phyloP scores from a whole-genome alignment of 2,888 invertebrate genomes.

The Pycnomerus fuliginosus region DNA sequence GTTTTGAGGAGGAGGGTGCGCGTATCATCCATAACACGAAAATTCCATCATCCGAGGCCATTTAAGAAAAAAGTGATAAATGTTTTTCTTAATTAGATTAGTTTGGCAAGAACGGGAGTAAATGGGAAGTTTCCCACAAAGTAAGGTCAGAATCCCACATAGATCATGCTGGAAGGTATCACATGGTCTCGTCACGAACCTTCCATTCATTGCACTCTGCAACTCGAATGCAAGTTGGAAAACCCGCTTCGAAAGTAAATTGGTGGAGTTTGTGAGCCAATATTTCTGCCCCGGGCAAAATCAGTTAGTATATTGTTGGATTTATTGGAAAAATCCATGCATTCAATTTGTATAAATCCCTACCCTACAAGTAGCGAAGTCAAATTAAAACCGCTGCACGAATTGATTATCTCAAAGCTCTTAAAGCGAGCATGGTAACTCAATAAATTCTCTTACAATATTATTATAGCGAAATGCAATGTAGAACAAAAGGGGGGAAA shows the following conservation, averaged over 20 bases:
- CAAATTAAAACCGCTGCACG: conserved; percentile 20
- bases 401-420: conserved; percentile 22
- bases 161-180: conserved; percentile 10
- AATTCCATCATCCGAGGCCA: too few species aligned
- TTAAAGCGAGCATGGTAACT: conserved; percentile 20
- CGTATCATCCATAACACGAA: too few species aligned
- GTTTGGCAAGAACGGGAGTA: too few species aligned
- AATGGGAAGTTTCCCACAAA: too few species aligned
- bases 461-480: conserved; percentile 24
- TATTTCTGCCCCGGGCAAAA: neutral
- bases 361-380: conserved; percentile 10
- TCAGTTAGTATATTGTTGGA: neutral
- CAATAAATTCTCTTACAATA: conserved; percentile 18
- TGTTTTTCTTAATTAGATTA: too few species aligned
- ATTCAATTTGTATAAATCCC: neutral
- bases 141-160: conserved; percentile 12
- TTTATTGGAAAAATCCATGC: neutral
- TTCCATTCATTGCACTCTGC: conserved; percentile 20
- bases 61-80: too few species aligned
- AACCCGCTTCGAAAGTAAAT: conserved; percentile 8
- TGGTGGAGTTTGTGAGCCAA: neutral
- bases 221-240: conserved; percentile 4
- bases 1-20: too few species aligned
- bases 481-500: conserved; percentile 19
- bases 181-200: conserved; percentile 18